Evolutionary conservation across 53 echinoderm and acorn worm genomes (phyloP), one percentile per base, ranked within the genome.

Genomic region (Stichopus horrens): DNA sequence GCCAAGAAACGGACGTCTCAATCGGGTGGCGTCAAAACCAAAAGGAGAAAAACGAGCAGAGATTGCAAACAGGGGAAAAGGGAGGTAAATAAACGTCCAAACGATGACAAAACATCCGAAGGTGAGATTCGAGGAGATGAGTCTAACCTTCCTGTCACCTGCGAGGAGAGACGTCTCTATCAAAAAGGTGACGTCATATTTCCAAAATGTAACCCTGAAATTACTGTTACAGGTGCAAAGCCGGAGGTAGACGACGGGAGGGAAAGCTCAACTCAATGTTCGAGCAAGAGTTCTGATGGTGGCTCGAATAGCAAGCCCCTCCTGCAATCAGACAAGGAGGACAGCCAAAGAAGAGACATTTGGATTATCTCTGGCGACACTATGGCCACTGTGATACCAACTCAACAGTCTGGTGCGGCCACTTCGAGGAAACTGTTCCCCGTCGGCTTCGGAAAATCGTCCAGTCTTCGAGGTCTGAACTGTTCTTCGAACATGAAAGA

Each of bases 401-500:
- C 37, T 2, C 14, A 71, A 71, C n/a, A 18, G 6, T 23, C 77
- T 76, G 23, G 23, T 1, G 18, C 85, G 20, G 51, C 54, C n/a
- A 5, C 53, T 0, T 14, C 52, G 53, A 67, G 13, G 23, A 85
- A 85, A 21, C 9, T 67, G 37, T 65, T 37, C 66, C 14, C 67
- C 6, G 59, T 10, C 14, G 9, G 14, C 14, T 74, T 6, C 16
- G 63, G 63, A 16, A 76, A 58, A 56, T 37, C 66, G 14, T 51
- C 54, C 9, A 22, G 16, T 81, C 23, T 23, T 7, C 85, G 85
- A 2, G 65, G 63, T 18, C 52, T 76, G 77, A 63, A 71, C 19
- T 54, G 57, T 54, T 71, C 78, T 8, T 20, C 89, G 11, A 88
- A 86, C 9, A 88, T 90, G 13, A 91, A 90, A 56, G 96, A 96